Base-by-base conservation (phyloP, 2,888 invertebrate species). In the Eristalis pertinax region DNA sequence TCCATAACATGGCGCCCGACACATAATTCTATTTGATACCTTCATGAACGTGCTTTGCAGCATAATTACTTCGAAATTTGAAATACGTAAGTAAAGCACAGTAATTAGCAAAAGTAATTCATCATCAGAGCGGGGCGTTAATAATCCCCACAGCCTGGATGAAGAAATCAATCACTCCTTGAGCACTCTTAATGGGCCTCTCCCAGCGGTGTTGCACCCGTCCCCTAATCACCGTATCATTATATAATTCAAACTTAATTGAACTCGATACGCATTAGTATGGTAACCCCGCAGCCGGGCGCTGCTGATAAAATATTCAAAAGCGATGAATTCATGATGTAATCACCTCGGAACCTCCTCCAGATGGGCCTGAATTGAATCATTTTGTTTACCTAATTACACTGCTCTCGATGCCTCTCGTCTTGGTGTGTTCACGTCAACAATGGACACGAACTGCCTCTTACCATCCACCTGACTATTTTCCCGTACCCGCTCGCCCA, bases 341-440 rank as follows among this genome's bases (percentile, higher is more conserved):
- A 58, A 69, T 56, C 69, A 56, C 58, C 35, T 58, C 56, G 26
- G 11, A 22, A 35, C 19, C 35, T 24, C 69, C 58, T 58, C 69
- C 69, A 22, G 32, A 35, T 8, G 35, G 22, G 35, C 15, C 58
- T 38, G 32, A 58, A 58, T 58, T 58, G 35, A 64, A 67, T 38
- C 67, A 56, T 41, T 35, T 74, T 65, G 65, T 65, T 65, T 24
- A 41, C 26, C 35, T 67, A 75, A 75, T 75, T 75, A 60, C 58
- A 75, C 58, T 29, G 58, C 41, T 38, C 15, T 67, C 26, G 22
- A 2, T 19, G 50, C 8, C 32, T 19, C 50, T 50, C 50, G 50
- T 19, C 43, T 43, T n/a, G 43, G 43, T n/a, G 15, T n/a, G 5
- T 15, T 50, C 13, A 19, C 19, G 50, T 22, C 1, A 50, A 50